Base-by-base conservation (phyloP, 2,888 invertebrate genomes). In the Melinopterus prodromus region DNA sequence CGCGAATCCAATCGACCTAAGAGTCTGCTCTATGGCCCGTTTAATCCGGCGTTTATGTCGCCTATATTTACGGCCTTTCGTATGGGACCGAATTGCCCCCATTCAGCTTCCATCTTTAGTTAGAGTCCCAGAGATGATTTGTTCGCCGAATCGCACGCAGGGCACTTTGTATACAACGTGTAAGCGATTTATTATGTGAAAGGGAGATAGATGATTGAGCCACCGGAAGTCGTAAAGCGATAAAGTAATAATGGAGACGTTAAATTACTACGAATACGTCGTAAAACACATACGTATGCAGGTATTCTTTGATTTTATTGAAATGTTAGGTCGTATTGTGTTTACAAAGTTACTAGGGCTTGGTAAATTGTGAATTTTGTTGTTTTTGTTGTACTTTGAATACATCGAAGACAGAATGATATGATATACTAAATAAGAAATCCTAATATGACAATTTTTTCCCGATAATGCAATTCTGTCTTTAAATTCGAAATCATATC, bases 1-100 rank as follows among this genome's bases (percentile, higher is more conserved):
- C 77, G 76, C 81, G 82, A 82, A 83, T 82, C 83, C 83, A 83
- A 83, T 83, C 83, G 83, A 79, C 78, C 81, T 82, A 81, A 83
- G 83, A 83, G 80, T 80, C 82, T 80, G 80, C 53, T 53, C 53
- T 53, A 53, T 12, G 53, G 12, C 53, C 53, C 53, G 53, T 7
- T 53, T 53, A 53, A 53, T 53, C 53, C 53, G 9, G 7, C 53
- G 53, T 6, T 53, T 53, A 53, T 53, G 53, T 53, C 53, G 53
- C 53, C 12, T 53, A 53, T 53, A 53, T 53, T 53, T 53, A 53
- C 53, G 53, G 53, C 53, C 53, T 53, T 53, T 53, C 2, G 26
- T 26, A 53, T 53, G 53, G 53, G 9, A 2, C 53, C 7, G 53
- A 53, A 53, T 53, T 6, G 53, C 53, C 53, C 53, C 1, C 12